Evolutionary conservation across 2,113 vertebrate species (phyloP).

Genomic region (Athene cunicularia): DNA sequence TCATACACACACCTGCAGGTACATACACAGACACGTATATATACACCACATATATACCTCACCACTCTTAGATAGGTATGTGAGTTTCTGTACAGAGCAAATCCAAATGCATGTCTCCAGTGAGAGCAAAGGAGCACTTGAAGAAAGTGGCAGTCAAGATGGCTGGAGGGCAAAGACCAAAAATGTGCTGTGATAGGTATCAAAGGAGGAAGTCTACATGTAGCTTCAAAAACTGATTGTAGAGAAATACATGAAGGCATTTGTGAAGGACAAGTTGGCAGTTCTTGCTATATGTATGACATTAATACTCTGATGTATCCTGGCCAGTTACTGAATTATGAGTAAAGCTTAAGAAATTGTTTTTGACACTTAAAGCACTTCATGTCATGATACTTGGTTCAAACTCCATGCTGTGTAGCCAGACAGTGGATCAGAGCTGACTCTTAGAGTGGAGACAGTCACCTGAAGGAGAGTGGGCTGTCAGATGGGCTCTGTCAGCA

Average conservation of each 20-base stretch:
- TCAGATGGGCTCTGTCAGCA: neutral
- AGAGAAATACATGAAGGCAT: neutral
- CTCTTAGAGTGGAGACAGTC: too few relatives aligned
- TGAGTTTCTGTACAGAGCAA: neutral
- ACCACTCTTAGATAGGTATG: neutral
- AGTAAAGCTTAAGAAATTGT: neutral
- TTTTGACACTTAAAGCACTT: neutral
- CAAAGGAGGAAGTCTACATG: neutral
- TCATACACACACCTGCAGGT: neutral
- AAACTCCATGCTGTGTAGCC: fast-evolving
- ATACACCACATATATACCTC: neutral
- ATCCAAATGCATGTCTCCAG: neutral
- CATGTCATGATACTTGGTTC: neutral
- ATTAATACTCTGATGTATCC: neutral
- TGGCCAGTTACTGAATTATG: neutral
- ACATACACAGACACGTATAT: neutral
- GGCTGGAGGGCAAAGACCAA: neutral
- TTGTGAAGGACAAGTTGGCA: neutral
- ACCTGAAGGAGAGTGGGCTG: neutral
- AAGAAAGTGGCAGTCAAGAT: neutral
- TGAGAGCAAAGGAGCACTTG: neutral
- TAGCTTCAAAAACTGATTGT: neutral
- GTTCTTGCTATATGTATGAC: neutral
- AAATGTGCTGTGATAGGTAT: neutral
- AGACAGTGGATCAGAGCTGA: neutral